Evolutionary conservation across 1,140 invertebrate species (phyloP).

Genomic region (Cataglyphis hispanica): DNA sequence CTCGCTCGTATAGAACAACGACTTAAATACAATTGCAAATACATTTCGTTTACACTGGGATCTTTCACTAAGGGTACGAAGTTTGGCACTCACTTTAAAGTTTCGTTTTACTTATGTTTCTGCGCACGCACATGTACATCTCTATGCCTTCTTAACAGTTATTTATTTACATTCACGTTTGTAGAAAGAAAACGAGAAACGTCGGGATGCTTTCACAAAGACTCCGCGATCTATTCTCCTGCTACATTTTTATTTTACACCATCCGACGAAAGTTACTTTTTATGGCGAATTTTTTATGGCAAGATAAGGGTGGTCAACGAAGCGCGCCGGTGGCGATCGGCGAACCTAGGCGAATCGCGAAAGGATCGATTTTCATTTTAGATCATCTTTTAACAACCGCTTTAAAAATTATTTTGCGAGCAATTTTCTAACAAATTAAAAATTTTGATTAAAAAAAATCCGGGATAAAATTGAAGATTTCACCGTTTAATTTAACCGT

Average conservation of each 20-base stretch:
- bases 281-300: conserved; percentile 80
- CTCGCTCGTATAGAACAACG: conserved; percentile 79
- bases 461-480: not conserved
- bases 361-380: not conserved
- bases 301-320: conserved; percentile 75
- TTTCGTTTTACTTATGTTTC: conserved; percentile 43
- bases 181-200: not conserved
- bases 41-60: conserved; percentile 82
- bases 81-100: conserved; percentile 84
- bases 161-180: conserved; percentile 15
- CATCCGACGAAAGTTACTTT: conserved; percentile 17
- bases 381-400: not conserved
- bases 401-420: not conserved
- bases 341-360: not conserved
- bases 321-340: conserved; percentile 16
- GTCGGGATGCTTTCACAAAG: not conserved
- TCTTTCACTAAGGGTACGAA: conserved; percentile 78
- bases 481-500: not conserved
- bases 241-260: conserved; percentile 67
- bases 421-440: not conserved
- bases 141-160: not conserved
- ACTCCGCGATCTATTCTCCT: not conserved
- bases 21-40: conserved; percentile 80
- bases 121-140: conserved; percentile 1
- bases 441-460: not conserved